Evolutionary conservation across 37 sponge, comb jelly and placozoan species (phyloP).

Genomic region (Oopsacas minuta): DNA sequence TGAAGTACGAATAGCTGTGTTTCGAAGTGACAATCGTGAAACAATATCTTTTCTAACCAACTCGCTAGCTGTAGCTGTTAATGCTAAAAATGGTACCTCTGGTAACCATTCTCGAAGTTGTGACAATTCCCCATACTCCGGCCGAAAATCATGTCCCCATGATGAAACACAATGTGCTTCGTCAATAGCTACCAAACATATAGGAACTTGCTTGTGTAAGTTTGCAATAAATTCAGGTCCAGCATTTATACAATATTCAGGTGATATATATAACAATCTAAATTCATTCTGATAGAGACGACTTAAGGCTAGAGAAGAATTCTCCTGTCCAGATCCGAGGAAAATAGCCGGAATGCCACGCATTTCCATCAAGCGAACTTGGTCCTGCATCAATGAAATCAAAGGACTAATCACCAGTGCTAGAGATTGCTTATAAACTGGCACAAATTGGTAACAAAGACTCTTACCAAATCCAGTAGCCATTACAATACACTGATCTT

Average conservation of each 20-base stretch:
- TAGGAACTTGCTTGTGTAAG: not conserved
- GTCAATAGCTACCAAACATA: conserved; percentile 25
- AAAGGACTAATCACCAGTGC: conserved; percentile 40
- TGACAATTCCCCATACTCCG: conserved; percentile 31
- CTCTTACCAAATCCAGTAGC: conserved; percentile 14
- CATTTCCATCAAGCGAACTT: conserved; percentile 1
- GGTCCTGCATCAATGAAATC: conserved; percentile 44
- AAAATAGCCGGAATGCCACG: not conserved
- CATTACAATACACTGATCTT: not conserved
- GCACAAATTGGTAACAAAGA: not conserved
- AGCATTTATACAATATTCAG: not conserved
- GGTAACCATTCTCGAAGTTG: conserved; percentile 21
- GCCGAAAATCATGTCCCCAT: conserved; percentile 54
- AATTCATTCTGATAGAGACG: not conserved
- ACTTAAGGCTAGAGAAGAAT: not conserved
- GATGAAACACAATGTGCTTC: conserved; percentile 50
- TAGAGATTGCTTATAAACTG: not conserved
- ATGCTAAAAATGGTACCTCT: conserved; percentile 33
- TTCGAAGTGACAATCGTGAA: not conserved
- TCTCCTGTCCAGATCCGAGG: not conserved
- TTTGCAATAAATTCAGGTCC: not conserved
- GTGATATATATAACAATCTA: conserved; percentile 1
- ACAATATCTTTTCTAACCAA: conserved; percentile 33
- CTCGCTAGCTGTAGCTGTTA: conserved; percentile 43
- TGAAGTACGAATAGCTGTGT: not conserved